Conservation (phyloP, 2,113 vertebrate species). For the Falco punctatus region DNA sequence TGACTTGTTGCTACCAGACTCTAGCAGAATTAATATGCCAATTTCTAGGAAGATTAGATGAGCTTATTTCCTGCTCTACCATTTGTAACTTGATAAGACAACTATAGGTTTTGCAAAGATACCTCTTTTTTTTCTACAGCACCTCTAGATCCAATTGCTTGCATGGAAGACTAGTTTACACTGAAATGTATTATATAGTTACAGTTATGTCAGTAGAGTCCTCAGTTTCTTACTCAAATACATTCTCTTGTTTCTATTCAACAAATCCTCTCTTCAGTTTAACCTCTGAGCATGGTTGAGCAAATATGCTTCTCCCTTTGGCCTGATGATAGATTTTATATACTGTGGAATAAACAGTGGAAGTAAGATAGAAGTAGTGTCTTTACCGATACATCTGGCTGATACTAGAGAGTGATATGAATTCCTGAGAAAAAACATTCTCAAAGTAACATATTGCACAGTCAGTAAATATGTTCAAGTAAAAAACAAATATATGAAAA, state of each 20-base stretch:
- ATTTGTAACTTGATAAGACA: neutral
- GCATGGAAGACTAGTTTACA: neutral
- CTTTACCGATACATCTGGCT: neutral
- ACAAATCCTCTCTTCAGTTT: neutral
- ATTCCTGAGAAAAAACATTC: neutral
- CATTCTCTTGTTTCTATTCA: neutral
- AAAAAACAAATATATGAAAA: neutral
- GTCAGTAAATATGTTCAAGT: neutral
- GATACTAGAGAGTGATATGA: neutral
- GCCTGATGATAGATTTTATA: neutral
- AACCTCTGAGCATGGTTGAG: neutral
- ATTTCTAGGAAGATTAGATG: neutral
- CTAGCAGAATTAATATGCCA: neutral
- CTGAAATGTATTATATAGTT: neutral
- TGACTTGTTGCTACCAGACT: neutral
- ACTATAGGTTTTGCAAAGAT: neutral
- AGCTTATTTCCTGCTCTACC: neutral
- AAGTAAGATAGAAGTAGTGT: neutral
- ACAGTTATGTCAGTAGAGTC: neutral
- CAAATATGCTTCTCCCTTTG: neutral
- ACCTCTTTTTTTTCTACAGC: neutral
- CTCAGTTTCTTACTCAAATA: neutral
- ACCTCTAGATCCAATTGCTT: neutral
- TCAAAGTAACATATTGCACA: neutral
- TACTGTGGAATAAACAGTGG: neutral